phyloP scores from a whole-genome alignment of 2,888 invertebrate genomes.

The Villa cingulata region DNA sequence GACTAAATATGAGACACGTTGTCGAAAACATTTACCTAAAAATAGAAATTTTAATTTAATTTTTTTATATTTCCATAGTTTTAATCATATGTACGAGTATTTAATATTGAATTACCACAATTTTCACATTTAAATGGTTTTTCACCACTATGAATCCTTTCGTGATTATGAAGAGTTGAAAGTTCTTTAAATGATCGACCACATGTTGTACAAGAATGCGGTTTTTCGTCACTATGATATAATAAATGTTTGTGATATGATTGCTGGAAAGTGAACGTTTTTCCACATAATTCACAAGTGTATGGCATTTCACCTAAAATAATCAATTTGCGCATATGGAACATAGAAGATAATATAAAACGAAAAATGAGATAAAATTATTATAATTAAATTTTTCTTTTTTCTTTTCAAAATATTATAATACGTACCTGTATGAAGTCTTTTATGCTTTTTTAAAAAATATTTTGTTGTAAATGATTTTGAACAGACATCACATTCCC shows the following conservation, averaged over 20 bases:
- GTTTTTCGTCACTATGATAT: slow-evolving; percentile 77
- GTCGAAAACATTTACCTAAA: slow-evolving; percentile 73
- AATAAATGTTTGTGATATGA: slow-evolving; percentile 79
- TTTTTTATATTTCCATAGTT: not conserved
- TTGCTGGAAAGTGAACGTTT: slow-evolving; percentile 80
- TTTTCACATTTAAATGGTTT: slow-evolving; percentile 78
- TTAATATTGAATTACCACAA: slow-evolving; percentile 46
- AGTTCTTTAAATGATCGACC: slow-evolving; percentile 74
- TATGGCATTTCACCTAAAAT: slow-evolving; percentile 74
- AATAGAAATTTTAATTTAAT: not conserved
- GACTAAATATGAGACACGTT: slow-evolving; percentile 72
- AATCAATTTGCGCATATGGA: not conserved
- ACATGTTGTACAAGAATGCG: slow-evolving; percentile 60
- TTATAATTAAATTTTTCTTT: not conserved
- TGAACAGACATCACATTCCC: slow-evolving; percentile 73
- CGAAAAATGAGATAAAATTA: too few species aligned
- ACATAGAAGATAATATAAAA: too few species aligned
- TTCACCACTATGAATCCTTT: slow-evolving; percentile 63
- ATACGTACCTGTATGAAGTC: slow-evolving; percentile 61
- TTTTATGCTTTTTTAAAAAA: slow-evolving; percentile 76
- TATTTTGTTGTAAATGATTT: slow-evolving; percentile 82
- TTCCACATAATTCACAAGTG: slow-evolving; percentile 64
- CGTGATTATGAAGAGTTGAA: slow-evolving; percentile 75
- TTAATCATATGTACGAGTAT: too few species aligned
- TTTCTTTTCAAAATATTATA: slow-evolving; percentile 4